Evolutionary conservation across 2,888 invertebrate genomes (phyloP), one percentile per base, ranked within the genome.

Genomic region (Balanococcus diminutus): DNA sequence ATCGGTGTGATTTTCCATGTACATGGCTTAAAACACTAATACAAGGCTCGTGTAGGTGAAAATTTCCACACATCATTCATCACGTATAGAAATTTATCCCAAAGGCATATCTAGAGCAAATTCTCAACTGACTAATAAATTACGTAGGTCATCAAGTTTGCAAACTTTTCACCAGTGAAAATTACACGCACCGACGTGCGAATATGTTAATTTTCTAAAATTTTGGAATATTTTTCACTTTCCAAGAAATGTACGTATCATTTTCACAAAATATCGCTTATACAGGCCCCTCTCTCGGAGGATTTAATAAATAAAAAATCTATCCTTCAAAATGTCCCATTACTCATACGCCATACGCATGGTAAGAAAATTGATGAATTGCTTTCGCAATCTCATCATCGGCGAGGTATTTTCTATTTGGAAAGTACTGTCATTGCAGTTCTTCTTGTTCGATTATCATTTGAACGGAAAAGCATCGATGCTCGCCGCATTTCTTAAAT

Each of bases 351-450:
- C 75, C 32, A 36, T n/a, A 36, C 75, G 75, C 19, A 79, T 67
- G 67, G n/a, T 36, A 36, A n/a, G n/a, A n/a, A 79, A 79, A 79
- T 79, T 79, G 75, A 79, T 79, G 75, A 79, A 79, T 79, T 79
- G 36, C 75, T 79, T 79, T 79, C 8, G 36, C 32, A 79, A 79
- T 19, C 19, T 79, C 8, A 79, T 36, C 36, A 32, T 31, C 11
- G 22, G 36, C 3, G 22, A 56, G 56, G 56, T 56, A 56, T 56
- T 56, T 56, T 56, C 56, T 56, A 56, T 56, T 56, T 56, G 9
- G 19, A 36, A 79, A 79, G 75, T 79, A 79, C 75, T 36, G 75
- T 32, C 75, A 79, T 36, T 36, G 75, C 32, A 9, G 75, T 36
- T 19, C 36, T 79, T 22, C 75, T 79, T n/a, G n/a, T n/a, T 79